phyloP scores from a whole-genome alignment of 1,140 invertebrate species.

The Trichonephila clavata region DNA sequence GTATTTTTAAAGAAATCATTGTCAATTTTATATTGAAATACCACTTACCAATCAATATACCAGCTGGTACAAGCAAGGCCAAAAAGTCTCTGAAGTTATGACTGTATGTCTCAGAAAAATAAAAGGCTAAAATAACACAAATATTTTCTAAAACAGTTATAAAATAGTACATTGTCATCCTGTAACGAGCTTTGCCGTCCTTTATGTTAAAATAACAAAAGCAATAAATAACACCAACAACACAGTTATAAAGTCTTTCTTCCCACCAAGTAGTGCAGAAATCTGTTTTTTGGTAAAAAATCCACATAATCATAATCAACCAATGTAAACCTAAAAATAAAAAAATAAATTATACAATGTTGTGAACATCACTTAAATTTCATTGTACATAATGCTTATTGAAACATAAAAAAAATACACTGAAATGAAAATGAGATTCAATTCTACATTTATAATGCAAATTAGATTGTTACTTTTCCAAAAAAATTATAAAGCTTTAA shows the following conservation, averaged over 20 bases:
- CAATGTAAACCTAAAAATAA: slow-evolving; percentile 84
- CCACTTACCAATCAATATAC: slow-evolving; percentile 84
- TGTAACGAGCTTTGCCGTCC: slow-evolving; percentile 77
- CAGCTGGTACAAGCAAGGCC: slow-evolving; percentile 82
- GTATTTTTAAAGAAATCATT: too few species aligned
- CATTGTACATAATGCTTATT: too few species aligned
- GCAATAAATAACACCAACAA: slow-evolving; percentile 87
- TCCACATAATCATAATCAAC: slow-evolving; percentile 87
- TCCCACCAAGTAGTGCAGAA: slow-evolving; percentile 85
- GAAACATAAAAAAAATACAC: too few species aligned
- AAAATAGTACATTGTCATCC: slow-evolving; percentile 77
- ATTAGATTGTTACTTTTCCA: too few species aligned
- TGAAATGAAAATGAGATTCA: too few species aligned
- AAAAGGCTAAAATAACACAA: slow-evolving; percentile 75
- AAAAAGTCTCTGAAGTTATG: slow-evolving; percentile 80
- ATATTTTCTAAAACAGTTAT: slow-evolving; percentile 78
- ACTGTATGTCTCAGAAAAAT: slow-evolving; percentile 80
- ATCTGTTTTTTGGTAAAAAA: slow-evolving; percentile 86
- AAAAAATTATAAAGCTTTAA: too few species aligned
- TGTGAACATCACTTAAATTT: too few species aligned
- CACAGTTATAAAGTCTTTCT: slow-evolving; percentile 86
- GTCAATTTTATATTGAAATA: background rate
- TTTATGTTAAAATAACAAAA: slow-evolving; percentile 79
- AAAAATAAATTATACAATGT: background rate
- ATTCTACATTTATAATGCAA: too few species aligned